Base-by-base conservation (phyloP, 2,113 vertebrate species). In the Hydrolagus affinis region DNA sequence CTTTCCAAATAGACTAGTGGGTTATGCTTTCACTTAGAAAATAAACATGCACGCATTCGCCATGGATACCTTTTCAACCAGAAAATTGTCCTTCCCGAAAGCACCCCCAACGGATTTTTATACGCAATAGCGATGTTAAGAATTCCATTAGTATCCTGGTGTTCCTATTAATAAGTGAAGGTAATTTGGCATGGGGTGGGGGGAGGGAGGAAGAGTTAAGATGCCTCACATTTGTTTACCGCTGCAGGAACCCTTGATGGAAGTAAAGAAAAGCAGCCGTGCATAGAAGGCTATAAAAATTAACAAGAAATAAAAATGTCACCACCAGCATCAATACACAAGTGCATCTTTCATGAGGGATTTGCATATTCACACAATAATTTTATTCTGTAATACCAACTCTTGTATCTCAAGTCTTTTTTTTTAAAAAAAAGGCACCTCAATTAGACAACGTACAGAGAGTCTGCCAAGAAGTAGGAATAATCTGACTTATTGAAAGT, bases 351-450 rank as follows among this genome's bases (percentile, higher is more conserved):
- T 68, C 60, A 83, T 32, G 28, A 83, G 56, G 9, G 60, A 66
- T 83, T 83, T 83, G 78, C 78, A 83, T 83, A 83, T 83, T 83
- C 78, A 83, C 78, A 75, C 73, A 83, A 8, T 83, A 62, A 83
- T 83, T 83, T 57, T 83, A 83, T 28, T 66, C 66, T 62, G 66
- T 83, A 83, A 83, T 66, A 83, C 66, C 78, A 66, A 83, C 60
- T 83, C 44, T 83, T 83, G 78, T 66, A 83, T 83, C 59, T 25
- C 66, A 83, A 83, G 78, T 62, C 64, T 68, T 77, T 76, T 66
- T 30, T 64, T 11, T 83, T 83, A 64, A 19, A 83, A 44, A 83
- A 77, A 83, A 83, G 78, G 78, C 78, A 83, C 78, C 78, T 28
- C 25, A 83, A 62, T 28, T 19, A 83, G 78, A 83, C 78, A 83